Evolutionary conservation across 2,888 invertebrate genomes (phyloP).

Genomic region (Cephus spinipes): DNA sequence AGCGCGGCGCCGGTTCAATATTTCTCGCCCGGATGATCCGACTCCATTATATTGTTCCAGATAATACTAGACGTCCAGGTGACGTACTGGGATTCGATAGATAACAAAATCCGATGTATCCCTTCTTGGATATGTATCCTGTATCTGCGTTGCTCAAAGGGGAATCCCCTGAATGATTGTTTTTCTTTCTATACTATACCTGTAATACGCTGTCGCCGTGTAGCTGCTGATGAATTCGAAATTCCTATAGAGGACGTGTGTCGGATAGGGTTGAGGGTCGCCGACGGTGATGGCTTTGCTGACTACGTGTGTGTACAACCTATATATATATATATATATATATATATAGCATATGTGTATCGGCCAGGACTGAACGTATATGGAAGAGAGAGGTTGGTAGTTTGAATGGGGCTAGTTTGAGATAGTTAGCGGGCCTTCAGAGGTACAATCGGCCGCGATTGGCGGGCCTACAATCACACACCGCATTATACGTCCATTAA

Average conservation of each 20-base stretch:
- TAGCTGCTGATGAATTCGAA: constrained; percentile 49
- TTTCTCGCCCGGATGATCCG: constrained; percentile 23
- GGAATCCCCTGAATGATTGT: not conserved
- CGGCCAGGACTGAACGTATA: not conserved
- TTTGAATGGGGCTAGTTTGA: constrained; percentile 66
- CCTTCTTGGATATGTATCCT: not conserved
- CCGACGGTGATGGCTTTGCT: not conserved
- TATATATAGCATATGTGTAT: not conserved
- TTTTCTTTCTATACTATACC: constrained; percentile 31
- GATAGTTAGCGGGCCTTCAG: constrained; percentile 66
- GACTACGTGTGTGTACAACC: not conserved
- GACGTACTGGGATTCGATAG: no score
- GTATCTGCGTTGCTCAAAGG: not conserved
- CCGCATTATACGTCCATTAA: constrained; percentile 63
- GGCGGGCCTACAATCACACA: constrained; percentile 64
- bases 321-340: not conserved
- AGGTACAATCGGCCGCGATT: constrained; percentile 64
- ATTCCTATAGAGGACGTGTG: constrained; percentile 47
- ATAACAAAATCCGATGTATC: not conserved
- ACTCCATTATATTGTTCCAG: not conserved
- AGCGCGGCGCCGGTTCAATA: constrained; percentile 41
- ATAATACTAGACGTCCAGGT: no score
- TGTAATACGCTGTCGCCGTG: constrained; percentile 48
- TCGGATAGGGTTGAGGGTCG: not conserved
- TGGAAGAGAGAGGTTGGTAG: constrained; percentile 50